Evolutionary conservation across 2,797 vertebrate species (phyloP), one percentile per base, ranked within the genome.

Genomic region (Gallinago stenura): DNA sequence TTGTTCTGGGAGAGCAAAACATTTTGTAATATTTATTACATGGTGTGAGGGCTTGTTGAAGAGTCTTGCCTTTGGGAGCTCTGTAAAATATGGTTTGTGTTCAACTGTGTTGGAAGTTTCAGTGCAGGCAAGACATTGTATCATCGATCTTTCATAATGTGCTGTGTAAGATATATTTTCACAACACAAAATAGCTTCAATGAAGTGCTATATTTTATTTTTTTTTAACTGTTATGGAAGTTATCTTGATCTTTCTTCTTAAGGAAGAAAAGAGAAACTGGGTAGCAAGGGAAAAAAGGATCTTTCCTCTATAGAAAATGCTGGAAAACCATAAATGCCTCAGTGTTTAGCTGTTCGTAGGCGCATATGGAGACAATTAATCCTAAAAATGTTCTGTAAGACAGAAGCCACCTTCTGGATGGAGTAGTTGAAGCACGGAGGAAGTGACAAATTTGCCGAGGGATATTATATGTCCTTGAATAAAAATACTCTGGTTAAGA

Each of bases 331-430:
- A 10, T 3, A 19, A 57, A 13, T 10, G 14, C n/a, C 53, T 62
- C 11, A 3, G 57, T 24, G 21, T 48, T 57, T 9, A 43, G 39
- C 72, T 41, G 33, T 35, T 7, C 35, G 37, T 43, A 58, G 48
- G 5, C 6, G 11, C 31, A 17, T n/a, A 33, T 0, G 2, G 71
- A 64, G n/a, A 56, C 12, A 45, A 8, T 37, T 18, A 15, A 15
- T 62, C 50, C 37, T 60, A 26, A 60, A 46, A 79, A 26, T 2
- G 2, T 35, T 60, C 68, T 41, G 19, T 30, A 31, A 39, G 69
- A 5, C 30, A 30, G 53, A 31, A 85, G 53, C 77, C 77, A 28
- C 50, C 28, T 35, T 87, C 80, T 25, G 58, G 82, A 31, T 51
- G 81, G 62, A 88, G 88, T 10, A 26, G n/a, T 3, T 26, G 58